A percentile compares a stretch with the other conserved stretches of the same genome.
These are phyloP conservation scores for Axea sp. DNA, from an alignment of 2,888 invertebrate species.

Conservation along the genomic window DNA sequence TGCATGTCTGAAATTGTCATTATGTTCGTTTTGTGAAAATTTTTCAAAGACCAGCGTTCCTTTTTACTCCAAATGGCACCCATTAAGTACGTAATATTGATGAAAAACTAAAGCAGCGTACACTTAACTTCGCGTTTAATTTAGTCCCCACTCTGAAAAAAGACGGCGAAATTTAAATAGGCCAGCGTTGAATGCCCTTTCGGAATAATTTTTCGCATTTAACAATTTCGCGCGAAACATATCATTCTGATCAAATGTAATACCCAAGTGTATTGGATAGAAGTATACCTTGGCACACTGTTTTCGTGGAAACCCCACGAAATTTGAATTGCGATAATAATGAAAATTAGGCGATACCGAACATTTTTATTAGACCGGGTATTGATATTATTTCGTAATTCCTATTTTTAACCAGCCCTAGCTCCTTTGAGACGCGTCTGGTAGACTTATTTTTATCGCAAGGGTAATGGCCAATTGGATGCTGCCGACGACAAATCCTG, in stretches of 20 bases:
- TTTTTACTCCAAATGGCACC: conserved; percentile 16
- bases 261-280: too few relatives aligned
- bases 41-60: conserved; percentile 32
- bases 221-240: too few relatives aligned
- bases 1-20: conserved; percentile 36
- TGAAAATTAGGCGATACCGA: too few relatives aligned
- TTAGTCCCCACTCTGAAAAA: neutral
- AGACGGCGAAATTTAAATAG: conserved; percentile 1
- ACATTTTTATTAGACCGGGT: too few relatives aligned
- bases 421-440: conserved; percentile 54
- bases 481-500: conserved; percentile 45
- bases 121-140: neutral
- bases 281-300: too few relatives aligned
- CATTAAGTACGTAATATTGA: conserved; percentile 30
- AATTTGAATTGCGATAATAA: too few relatives aligned
- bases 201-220: too few relatives aligned
- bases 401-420: conserved; percentile 46
- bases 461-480: conserved; percentile 54
- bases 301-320: too few relatives aligned
- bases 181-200: too few relatives aligned
- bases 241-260: too few relatives aligned
- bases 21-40: conserved; percentile 32
- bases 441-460: conserved; percentile 57
- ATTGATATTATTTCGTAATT: too few relatives aligned
- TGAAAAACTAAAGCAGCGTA: conserved; percentile 12